Base-by-base conservation (phyloP, 2,113 vertebrate species). In the Phaethornis superciliosus region DNA sequence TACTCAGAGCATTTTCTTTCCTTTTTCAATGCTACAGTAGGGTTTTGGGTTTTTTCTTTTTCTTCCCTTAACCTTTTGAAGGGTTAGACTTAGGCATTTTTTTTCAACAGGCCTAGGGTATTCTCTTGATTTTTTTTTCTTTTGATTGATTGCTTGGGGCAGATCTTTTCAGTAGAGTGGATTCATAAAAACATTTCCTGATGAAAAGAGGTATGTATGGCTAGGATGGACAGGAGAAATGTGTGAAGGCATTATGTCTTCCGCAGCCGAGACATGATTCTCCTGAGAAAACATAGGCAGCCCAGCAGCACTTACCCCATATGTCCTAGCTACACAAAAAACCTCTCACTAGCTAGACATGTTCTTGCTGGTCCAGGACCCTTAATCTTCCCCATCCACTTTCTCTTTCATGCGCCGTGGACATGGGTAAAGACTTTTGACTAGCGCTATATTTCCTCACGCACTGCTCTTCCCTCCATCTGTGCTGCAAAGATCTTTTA, bases 381-480 rank as follows among this genome's bases (percentile, higher is more conserved):
- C 4, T 70, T 59, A 32, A 55, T 8, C 19, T 76, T 93, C 21
- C 37, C 15, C 6, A 1, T 2, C 15, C 6, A 1, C 2, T 1
- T n/a, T 54, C 5, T 3, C 11, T 27, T 72, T 86, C 27, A 6
- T 26, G 19, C 12, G 18, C 19, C 16, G 15, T 3, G 5, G 8
- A 6, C 5, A 17, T 30, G 6, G 42, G 42, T 32, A 69, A 63
- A 52, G 40, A 23, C 14, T 82, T 69, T 21, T 21, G 40, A 63
- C 4, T 23, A 24, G 59, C 21, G 12, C 6, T 89, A 20, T 1
- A 2, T 51, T 88, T 72, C 19, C 33, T 12, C 23, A 26, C 2
- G 2, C 33, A 30, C 35, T 22, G 37, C 28, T 79, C 28, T 68
- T 40, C 27, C 15, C 27, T 83, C 17, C 16, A 17, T 4, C 4